phyloP scores from a whole-genome alignment of 2,797 vertebrate species.

The Danio kyathit region DNA sequence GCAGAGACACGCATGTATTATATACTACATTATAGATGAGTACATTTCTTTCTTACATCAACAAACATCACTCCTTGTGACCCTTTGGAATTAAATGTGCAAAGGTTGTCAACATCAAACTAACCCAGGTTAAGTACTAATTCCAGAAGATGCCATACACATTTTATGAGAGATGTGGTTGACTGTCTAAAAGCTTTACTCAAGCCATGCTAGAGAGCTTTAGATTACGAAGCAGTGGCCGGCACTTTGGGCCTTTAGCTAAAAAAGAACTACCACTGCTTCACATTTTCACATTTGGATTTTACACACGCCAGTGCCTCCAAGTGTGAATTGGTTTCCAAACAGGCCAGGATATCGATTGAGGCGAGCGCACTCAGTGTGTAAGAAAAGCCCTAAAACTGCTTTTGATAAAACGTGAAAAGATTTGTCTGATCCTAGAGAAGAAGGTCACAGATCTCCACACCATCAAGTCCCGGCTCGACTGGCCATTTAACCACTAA shows the following conservation, averaged over 20 bases:
- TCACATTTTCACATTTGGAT: conserved; percentile 37
- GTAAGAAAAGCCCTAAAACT: conserved; percentile 27
- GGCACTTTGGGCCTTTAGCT: neutral
- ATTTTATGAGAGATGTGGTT: conserved; percentile 3
- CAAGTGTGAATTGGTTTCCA: conserved; percentile 28
- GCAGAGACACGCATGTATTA: neutral
- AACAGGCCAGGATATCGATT: conserved; percentile 32
- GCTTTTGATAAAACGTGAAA: conserved; percentile 44
- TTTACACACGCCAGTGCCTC: conserved; percentile 5
- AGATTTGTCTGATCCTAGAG: conserved; percentile 41
- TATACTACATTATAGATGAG: neutral
- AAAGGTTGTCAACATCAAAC: neutral
- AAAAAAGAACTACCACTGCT: conserved; percentile 12
- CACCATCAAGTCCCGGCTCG: conserved; percentile 4
- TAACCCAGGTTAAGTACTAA: conserved; percentile 3
- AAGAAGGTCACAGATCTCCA: conserved; percentile 32
- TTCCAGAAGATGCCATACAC: neutral
- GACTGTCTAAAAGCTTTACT: neutral
- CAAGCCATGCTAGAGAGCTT: neutral
- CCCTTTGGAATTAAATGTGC: neutral
- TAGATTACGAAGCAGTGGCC: conserved; percentile 4
- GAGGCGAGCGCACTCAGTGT: neutral
- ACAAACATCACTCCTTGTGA: neutral
- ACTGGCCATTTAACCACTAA: conserved; percentile 47
- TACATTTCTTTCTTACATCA: neutral